These are phyloP conservation scores for Sebastes iracundus DNA, from an alignment of 2,797 vertebrate genomes.

Conservation along the genomic window DNA sequence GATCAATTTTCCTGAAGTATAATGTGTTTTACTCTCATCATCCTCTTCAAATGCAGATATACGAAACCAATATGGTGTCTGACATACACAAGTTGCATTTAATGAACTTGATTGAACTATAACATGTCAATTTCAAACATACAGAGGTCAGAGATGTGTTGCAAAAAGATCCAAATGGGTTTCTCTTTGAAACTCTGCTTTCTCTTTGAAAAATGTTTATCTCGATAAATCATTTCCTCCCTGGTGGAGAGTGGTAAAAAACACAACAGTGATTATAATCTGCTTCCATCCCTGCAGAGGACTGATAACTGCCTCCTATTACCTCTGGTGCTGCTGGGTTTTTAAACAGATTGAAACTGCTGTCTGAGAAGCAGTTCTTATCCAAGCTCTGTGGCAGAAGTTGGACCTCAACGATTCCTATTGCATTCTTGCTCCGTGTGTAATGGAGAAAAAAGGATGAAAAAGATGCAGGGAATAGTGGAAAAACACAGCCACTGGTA, in stretches of 20 bases:
- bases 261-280: slow-evolving; percentile 41
- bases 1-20: background rate
- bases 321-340: slow-evolving; percentile 27
- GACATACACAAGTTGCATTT: background rate
- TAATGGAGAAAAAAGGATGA: slow-evolving; percentile 64
- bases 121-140: background rate
- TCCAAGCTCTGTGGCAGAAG: slow-evolving; percentile 53
- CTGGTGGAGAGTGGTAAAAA: slow-evolving; percentile 16
- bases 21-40: background rate
- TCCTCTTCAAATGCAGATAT: background rate
- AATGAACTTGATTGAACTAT: background rate
- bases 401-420: slow-evolving; percentile 46
- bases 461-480: slow-evolving; percentile 58
- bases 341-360: slow-evolving; percentile 41
- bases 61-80: background rate
- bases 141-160: background rate
- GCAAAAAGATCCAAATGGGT: background rate
- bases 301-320: slow-evolving; percentile 39
- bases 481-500: slow-evolving; percentile 55
- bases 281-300: slow-evolving; percentile 17
- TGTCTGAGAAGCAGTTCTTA: slow-evolving; percentile 14
- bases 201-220: slow-evolving; percentile 28
- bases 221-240: slow-evolving; percentile 45
- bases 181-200: slow-evolving; percentile 26
- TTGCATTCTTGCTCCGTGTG: slow-evolving; percentile 64